A percentile compares a stretch with the other conserved stretches of the same genome.
Conservation (phyloP, 2,113 vertebrate genomes). For the Balaenoptera acutorostrata region DNA sequence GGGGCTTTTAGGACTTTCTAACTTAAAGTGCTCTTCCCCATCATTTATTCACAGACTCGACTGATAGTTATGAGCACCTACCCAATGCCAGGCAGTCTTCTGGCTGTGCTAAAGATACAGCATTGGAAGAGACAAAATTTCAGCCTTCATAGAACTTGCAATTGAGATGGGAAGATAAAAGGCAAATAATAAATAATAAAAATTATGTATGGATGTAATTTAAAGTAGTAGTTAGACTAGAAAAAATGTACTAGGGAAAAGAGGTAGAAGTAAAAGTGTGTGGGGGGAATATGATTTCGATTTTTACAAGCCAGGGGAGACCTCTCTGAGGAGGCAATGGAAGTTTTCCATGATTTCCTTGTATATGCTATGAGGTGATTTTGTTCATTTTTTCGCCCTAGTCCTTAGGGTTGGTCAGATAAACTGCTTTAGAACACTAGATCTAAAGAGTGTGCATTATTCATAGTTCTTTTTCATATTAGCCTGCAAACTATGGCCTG, state of each 20-base stretch:
- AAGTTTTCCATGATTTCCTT: neutral
- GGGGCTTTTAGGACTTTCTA: neutral
- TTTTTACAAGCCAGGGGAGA: neutral
- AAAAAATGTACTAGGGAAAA: neutral
- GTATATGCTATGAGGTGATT: neutral
- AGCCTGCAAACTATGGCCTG: no score
- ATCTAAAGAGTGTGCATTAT: neutral
- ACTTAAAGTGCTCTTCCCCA: neutral
- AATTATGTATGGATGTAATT: neutral
- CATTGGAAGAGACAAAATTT: neutral
- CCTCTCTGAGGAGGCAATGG: neutral
- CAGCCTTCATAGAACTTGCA: neutral
- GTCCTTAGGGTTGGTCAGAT: neutral
- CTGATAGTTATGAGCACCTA: neutral
- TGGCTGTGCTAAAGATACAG: neutral
- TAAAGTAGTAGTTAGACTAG: neutral
- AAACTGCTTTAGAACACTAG: neutral
- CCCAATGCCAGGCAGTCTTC: neutral
- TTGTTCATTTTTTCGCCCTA: neutral
- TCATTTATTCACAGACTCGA: neutral
- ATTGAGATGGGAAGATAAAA: neutral
- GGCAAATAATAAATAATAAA: neutral
- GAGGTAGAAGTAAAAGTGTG: neutral
- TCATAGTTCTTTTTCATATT: neutral
- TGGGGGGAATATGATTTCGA: neutral